phyloP scores from a whole-genome alignment of 2,888 invertebrate genomes.

The Calameuta pallipes region DNA sequence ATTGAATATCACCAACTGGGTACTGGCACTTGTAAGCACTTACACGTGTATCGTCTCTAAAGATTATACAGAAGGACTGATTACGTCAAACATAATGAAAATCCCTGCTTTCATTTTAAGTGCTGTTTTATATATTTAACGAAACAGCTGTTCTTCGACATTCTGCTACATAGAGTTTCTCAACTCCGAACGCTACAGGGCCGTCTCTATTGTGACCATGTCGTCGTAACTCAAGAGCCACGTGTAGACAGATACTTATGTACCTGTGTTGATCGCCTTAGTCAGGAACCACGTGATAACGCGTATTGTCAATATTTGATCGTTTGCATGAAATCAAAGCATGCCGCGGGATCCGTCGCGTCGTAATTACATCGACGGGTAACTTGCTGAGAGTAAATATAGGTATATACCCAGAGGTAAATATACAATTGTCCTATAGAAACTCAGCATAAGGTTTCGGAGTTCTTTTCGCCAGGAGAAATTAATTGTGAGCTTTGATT shows the following conservation, averaged over 20 bases:
- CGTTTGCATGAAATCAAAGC: neutral
- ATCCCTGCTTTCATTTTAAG: neutral
- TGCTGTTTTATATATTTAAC: neutral
- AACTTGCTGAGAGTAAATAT: neutral
- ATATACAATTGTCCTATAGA: neutral
- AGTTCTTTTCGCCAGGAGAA: neutral
- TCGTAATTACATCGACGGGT: neutral
- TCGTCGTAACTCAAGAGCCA: neutral
- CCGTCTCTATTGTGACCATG: neutral
- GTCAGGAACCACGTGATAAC: neutral
- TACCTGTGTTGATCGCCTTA: neutral
- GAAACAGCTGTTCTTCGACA: neutral
- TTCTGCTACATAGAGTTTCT: neutral
- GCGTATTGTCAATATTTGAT: neutral
- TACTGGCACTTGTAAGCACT: neutral
- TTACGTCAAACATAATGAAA: neutral
- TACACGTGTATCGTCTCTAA: neutral
- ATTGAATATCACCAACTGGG: neutral
- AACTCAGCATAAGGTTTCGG: neutral
- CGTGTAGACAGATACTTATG: neutral
- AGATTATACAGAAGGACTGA: neutral
- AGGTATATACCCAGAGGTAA: neutral
- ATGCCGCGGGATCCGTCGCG: neutral
- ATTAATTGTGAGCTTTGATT: neutral
- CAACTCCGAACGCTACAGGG: neutral